Base-by-base conservation (phyloP, 2,797 vertebrate genomes). In the Galago senegalensis region DNA sequence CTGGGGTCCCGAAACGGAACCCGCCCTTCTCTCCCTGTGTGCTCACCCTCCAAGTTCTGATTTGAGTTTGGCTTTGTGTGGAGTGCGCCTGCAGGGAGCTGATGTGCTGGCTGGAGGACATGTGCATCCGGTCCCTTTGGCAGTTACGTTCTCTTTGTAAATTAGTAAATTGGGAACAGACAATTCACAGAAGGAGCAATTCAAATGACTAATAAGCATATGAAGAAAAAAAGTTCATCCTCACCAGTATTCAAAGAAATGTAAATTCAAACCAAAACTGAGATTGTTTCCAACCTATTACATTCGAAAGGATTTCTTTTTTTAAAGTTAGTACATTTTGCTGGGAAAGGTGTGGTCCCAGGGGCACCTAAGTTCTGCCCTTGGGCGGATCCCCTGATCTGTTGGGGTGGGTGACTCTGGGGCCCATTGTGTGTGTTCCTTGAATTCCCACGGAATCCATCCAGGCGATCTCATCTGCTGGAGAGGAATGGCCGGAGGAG, bases 151-250 rank as follows among this genome's bases (percentile, higher is more conserved):
- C 79, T 97, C 4, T 1, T n/a, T 83, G 96, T 88, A 90, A 97
- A 97, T 98, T 92, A 97, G 96, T 90, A 97, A 96, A 97, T 97
- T 97, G 95, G 89, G 97, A 97, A 95, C 96, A 97, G 96, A 97
- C 80, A 92, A 61, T 94, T 92, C 83, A 65, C 86, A 95, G 96
- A 97, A 96, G 92, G 95, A 96, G 94, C 72, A 34, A 89, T 69
- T 76, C 93, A 34, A 93, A 95, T 95, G 96, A 97, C 86, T 95
- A 95, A 96, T 86, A 90, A 95, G 83, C 67, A 63, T 40, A 49
- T 40, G 91, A 87, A 87, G 73, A 91, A 87, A 93, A 92, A 89
- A 90, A 21, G 77, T 37, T 88, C 88, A 61, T 43, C 87, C 75
- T 95, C 40, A 90, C 79, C 87, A 91, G 91, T 73, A 87, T 85